phyloP scores from a whole-genome alignment of 2,113 vertebrate species.

The Podiceps cristatus region DNA sequence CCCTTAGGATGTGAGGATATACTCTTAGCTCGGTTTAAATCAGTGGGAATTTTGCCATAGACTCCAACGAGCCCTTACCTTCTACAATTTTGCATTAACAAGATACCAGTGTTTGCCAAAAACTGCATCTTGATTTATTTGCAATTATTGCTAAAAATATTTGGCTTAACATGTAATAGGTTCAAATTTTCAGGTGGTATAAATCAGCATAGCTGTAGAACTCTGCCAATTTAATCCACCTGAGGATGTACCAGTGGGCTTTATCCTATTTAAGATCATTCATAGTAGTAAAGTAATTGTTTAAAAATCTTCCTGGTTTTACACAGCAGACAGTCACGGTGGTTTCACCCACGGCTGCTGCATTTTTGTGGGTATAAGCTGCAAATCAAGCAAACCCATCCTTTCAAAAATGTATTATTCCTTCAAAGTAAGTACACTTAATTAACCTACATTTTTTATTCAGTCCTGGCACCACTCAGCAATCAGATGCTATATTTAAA shows the following conservation, averaged over 20 bases:
- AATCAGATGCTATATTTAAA: not conserved
- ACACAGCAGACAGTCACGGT: fast-evolving
- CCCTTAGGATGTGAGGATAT: not conserved
- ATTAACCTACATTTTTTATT: not conserved
- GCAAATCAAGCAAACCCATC: not conserved
- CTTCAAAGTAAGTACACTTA: not conserved
- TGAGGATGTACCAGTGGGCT: not conserved
- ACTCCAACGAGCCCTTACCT: not conserved
- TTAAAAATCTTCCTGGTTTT: conserved; percentile 13
- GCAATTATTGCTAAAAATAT: conserved; percentile 11
- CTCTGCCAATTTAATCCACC: not conserved
- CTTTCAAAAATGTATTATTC: not conserved
- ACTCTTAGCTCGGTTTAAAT: not conserved
- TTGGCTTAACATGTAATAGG: not conserved
- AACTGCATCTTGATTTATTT: not conserved
- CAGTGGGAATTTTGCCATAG: not conserved
- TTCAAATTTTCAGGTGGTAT: not conserved
- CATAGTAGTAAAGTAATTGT: not conserved
- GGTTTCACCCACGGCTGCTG: not conserved
- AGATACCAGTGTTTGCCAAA: not conserved
- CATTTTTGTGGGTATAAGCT: not conserved
- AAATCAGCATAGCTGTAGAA: not conserved
- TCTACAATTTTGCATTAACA: not conserved
- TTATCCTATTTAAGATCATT: not conserved
- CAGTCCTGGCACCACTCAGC: not conserved